phyloP scores from a whole-genome alignment of 2,888 invertebrate species.

The Zygogramma bicolorata region DNA sequence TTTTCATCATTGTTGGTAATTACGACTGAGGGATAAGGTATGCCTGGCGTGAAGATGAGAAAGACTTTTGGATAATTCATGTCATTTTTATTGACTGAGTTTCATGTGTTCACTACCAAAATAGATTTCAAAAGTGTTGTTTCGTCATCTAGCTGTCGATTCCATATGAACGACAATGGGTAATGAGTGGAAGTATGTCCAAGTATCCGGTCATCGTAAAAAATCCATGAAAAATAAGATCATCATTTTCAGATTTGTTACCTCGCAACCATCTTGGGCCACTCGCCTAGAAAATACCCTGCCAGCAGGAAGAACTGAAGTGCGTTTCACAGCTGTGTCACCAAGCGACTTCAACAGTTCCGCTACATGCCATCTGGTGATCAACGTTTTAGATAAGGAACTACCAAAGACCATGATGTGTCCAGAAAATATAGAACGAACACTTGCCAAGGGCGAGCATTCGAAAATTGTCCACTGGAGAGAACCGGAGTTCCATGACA shows the following conservation, averaged over 20 bases:
- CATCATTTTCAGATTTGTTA: constrained; percentile 69
- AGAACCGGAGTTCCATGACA: constrained; percentile 74
- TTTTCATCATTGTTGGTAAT: no score
- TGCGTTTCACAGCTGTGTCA: constrained; percentile 73
- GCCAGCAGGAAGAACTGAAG: constrained; percentile 71
- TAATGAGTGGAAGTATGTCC: no score
- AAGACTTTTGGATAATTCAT: no score
- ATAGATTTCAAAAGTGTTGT: no score
- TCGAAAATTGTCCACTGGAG: constrained; percentile 73
- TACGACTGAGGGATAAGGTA: no score
- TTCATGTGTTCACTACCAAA: no score
- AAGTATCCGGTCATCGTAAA: no score
- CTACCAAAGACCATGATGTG: constrained; percentile 72
- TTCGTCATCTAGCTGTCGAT: no score
- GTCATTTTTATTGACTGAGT: no score
- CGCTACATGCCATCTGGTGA: constrained; percentile 72
- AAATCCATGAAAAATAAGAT: no score
- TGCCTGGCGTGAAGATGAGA: no score
- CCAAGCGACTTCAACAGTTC: constrained; percentile 67
- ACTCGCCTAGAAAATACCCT: constrained; percentile 72
- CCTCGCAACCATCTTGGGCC: constrained; percentile 74
- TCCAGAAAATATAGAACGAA: constrained; percentile 73
- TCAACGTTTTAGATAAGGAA: constrained; percentile 72
- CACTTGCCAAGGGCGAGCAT: constrained; percentile 69
- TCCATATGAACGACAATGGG: no score